Base-by-base conservation (phyloP, 2,888 invertebrate species). In the Tetragonula carbonaria region DNA sequence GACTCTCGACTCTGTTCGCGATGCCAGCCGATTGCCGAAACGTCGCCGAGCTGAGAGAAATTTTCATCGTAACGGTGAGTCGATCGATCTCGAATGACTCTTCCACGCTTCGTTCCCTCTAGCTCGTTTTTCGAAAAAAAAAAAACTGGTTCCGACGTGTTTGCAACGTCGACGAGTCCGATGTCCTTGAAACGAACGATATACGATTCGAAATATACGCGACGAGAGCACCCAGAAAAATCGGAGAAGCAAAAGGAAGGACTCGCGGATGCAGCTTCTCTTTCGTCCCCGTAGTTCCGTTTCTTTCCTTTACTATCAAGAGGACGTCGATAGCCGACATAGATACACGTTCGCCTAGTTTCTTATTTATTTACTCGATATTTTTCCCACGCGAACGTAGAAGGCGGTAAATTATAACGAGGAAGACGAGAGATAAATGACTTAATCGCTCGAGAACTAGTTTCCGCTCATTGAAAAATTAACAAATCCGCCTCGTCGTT, bases 81-180 rank as follows among this genome's bases (percentile, higher is more conserved):
- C 72, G 72, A 83, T 38, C 33, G 50, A 83, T 83, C 82, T 76
- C 33, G 72, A 72, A 72, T 59, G 76, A 71, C 68, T 73, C 62
- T 18, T 55, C 23, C 2, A 14, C 14, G 76, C 76, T 86, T 63
- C 63, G 51, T 57, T 57, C 45, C 50, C 4, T 0, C 21, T 45
- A 6, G 14, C n/a, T 66, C 45, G 8, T n/a, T 50, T 23, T 50
- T 23, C 23, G 5, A 33, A 33, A 45, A 1, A 45, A 45, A 1
- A 38, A 38, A 0, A 63, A 65, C 65, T 65, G 33, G 65, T 21
- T 33, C 16, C 67, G 59, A 57, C 59, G 78, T 77, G 75, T 86
- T 86, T 84, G 81, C 88, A 73, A 78, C 82, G 73, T 79, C 74
- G 74, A 74, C 72, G 78, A 80, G 89, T 87, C 87, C 72, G 88